Conservation (phyloP, 2,113 vertebrate genomes). For the Lasiurus cinereus region DNA sequence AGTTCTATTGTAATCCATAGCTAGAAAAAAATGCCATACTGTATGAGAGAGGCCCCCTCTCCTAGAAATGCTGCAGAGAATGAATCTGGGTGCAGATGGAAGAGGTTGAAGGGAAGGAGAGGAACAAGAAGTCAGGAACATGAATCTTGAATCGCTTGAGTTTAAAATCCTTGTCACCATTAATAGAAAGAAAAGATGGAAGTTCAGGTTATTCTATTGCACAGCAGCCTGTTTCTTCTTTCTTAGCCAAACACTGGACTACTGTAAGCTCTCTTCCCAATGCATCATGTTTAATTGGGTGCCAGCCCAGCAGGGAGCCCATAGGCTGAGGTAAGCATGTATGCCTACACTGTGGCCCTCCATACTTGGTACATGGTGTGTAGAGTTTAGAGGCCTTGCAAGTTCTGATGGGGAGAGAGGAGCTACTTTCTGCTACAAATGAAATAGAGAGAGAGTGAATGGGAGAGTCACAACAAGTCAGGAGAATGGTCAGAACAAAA, state of each 20-base stretch:
- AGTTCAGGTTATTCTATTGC: too few species aligned
- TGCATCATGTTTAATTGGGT: not conserved
- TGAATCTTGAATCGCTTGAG: not conserved
- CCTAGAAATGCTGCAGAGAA: not conserved
- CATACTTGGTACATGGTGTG: not conserved
- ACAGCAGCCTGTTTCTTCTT: not conserved
- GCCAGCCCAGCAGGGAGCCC: not conserved
- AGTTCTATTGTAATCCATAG: not conserved
- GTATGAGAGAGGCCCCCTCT: not conserved
- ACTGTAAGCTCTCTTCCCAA: not conserved
- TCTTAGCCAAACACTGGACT: not conserved
- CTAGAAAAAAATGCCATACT: not conserved
- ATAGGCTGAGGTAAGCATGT: not conserved
- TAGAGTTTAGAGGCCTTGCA: not conserved
- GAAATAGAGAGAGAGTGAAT: too few species aligned
- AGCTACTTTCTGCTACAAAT: not conserved
- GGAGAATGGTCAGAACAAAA: not conserved
- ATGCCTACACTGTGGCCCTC: not conserved
- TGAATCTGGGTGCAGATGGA: too few species aligned
- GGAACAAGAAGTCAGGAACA: not conserved
- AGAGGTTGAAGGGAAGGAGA: not conserved
- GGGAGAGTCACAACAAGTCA: not conserved
- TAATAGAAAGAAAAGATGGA: not conserved
- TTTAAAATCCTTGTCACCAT: not conserved
- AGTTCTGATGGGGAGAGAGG: not conserved